Conservation (phyloP, 35 echinoderm and acorn worm genomes). For the Diadema setosum region DNA sequence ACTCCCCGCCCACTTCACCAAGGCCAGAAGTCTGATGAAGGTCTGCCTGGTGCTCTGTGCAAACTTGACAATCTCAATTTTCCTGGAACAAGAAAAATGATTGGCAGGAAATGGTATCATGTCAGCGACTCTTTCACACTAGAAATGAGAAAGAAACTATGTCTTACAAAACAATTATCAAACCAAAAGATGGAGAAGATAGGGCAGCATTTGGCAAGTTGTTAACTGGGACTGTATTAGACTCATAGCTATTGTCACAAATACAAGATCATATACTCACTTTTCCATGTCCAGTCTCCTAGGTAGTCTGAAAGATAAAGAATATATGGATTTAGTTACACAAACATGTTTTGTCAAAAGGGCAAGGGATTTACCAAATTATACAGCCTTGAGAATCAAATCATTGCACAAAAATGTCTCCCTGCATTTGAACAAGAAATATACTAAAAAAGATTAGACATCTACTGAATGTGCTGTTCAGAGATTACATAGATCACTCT, state of each 20-base stretch:
- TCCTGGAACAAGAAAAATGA: conserved; percentile 31
- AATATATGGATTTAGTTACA: not conserved
- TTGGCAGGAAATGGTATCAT: not conserved
- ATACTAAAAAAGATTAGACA: not conserved
- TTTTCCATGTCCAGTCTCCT: conserved; percentile 91
- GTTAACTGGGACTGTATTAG: too few relatives aligned
- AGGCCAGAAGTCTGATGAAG: conserved; percentile 80
- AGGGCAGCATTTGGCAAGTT: too few relatives aligned
- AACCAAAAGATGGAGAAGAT: not conserved
- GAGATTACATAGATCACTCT: not conserved
- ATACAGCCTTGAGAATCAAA: not conserved
- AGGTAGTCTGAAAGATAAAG: conserved; percentile 43
- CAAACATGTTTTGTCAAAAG: too few relatives aligned
- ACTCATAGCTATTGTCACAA: too few relatives aligned
- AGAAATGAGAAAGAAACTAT: not conserved
- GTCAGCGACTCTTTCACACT: not conserved
- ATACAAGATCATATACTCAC: too few relatives aligned
- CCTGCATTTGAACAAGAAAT: not conserved
- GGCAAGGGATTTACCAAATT: too few relatives aligned
- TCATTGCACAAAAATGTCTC: not conserved
- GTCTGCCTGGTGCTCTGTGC: conserved; percentile 84
- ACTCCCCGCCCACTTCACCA: conserved; percentile 98
- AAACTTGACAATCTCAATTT: conserved; percentile 98
- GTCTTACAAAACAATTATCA: not conserved
- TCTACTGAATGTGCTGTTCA: not conserved